Base-by-base conservation (phyloP, 2,888 invertebrate genomes). In the Hyposoter didymator region DNA sequence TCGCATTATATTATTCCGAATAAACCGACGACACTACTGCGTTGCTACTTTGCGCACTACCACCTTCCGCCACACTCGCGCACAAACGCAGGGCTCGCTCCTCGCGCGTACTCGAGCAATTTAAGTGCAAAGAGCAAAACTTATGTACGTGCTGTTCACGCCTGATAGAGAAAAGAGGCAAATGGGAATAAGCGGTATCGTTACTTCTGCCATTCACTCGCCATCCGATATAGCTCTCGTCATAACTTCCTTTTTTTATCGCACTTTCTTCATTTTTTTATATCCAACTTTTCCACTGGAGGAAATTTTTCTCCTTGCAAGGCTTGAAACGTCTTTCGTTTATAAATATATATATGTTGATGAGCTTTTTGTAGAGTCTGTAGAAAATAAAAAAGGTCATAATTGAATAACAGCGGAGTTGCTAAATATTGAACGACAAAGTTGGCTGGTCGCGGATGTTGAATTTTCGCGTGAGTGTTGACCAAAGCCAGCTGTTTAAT, bases 51-150 rank as follows among this genome's bases (percentile, higher is more conserved):
- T 28, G 74, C 59, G 45, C 69, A 22, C 64, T 49, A 28, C 35
- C 39, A 73, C 66, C 64, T 70, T 67, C 28, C 35, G 70, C 76
- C 55, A 74, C 78, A 39, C 72, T 59, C 28, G 76, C 73, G 74
- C 52, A 55, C 35, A 35, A 35, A 52, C 35, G 64, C 64, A 66
- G 64, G 52, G 62, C 59, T 49, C 64, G 45, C 62, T 39, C 64
- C n/a, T 66, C 45, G 69, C 80, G 49, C 66, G 52, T 62, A 64
- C 64, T 17, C 55, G 83, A 66, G 47, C 67, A 75, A 84, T 73
- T 73, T 78, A 78, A 80, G 84, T 72, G 80, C 79, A 76, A 78
- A 74, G 62, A 69, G 76, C 69, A 64, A 82, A 79, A 84, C 70
- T 76, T 84, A 59, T 62, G 67, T 84, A 75, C 76, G 79, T 79